Evolutionary conservation across 2,113 vertebrate genomes (phyloP), one percentile per base, ranked within the genome.

Genomic region (Cebidichthys violaceus): DNA sequence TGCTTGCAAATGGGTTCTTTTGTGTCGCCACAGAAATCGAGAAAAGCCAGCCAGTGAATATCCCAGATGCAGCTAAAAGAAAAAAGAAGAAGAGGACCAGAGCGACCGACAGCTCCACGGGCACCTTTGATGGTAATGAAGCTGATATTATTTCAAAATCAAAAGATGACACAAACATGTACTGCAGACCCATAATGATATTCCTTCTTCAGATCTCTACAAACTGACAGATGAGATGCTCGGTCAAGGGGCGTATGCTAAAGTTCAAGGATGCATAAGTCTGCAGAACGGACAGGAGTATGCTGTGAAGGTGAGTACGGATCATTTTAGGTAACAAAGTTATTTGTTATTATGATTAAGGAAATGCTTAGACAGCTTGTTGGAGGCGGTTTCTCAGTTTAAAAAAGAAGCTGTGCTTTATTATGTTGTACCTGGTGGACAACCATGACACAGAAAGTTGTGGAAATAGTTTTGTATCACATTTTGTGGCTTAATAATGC

Each of bases 181-280:
- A 18, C 62, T 29, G 8, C 27, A 50, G 5, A 4, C 33, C 83
- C 4, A 61, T 62, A 18, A 13, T 31, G 2, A 10, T 7, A 14
- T 14, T 6, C 64, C 59, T 86, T 80, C 76, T 83, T 61, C 91
- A 99, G 98, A 99, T 88, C 90, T 96, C 61, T 99, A 99, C 93
- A 97, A 95, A 86, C 91, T 99, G 90, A 98, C 97, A 10, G 95
- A 97, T 45, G 98, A 99, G 90, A 90, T 98, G 54, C 96, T 99
- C 68, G 98, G 98, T 79, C 97, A 97, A 83, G 98, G 98, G 43
- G 96, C 97, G 9, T 97, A 97, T 86, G 98, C 98, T 83, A 99
- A 97, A 94, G 98, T 99, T 81, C 98, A 98, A 89, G 96, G 97
- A 87, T 98, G 97, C 60, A 90, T 97, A 85, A 97, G 95, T 84